Evolutionary conservation across 2,888 invertebrate genomes (phyloP), one percentile per base, ranked within the genome.

Genomic region (Pristionchus fissidentatus): DNA sequence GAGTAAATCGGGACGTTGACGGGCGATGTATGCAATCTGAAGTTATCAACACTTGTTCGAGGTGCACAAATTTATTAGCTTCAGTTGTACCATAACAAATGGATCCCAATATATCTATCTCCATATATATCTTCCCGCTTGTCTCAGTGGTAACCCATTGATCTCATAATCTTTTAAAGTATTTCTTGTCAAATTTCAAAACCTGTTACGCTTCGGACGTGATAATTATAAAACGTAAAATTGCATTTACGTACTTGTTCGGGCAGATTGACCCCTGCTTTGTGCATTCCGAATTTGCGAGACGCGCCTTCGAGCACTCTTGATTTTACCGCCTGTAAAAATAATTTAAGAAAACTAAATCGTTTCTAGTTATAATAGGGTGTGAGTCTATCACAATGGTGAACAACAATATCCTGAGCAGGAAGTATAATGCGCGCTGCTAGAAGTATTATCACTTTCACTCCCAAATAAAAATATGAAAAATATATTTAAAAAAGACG

Each of bases 1-100:
- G 35, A 89, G 81, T 10, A 89, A 84, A 84, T 88, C 88, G 26
- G 89, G 89, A 32, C 89, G 78, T 83, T 89, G 86, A 29, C 85
- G 84, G 22, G 87, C 89, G 22, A 89, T 84, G 84, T 88, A 89
- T 3, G 89, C 88, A 38, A 88, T 73, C 83, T 83, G 35, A 26
- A 79, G 13, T n/a, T n/a, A 46, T 32, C 22, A 35, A 2, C 38
- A 73, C 32, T 62, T 2, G 35, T 62, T 0, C 13, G 32, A 1
- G 13, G 13, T 10, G 55, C 55, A 3, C n/a, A 55, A 19, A 22
- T 19, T 10, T 55, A 55, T 55, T 55, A 55, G n/a, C n/a, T n/a
- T n/a, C n/a, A n/a, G n/a, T n/a, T n/a, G 49, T n/a, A n/a, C n/a
- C n/a, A n/a, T n/a, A n/a, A n/a, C n/a, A n/a, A n/a, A n/a, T n/a